Percentiles rank a stretch among this genome's conserved stretches.
Evolutionary conservation across 1,140 invertebrate species (phyloP).

Genomic region (Goniozus legneri): DNA sequence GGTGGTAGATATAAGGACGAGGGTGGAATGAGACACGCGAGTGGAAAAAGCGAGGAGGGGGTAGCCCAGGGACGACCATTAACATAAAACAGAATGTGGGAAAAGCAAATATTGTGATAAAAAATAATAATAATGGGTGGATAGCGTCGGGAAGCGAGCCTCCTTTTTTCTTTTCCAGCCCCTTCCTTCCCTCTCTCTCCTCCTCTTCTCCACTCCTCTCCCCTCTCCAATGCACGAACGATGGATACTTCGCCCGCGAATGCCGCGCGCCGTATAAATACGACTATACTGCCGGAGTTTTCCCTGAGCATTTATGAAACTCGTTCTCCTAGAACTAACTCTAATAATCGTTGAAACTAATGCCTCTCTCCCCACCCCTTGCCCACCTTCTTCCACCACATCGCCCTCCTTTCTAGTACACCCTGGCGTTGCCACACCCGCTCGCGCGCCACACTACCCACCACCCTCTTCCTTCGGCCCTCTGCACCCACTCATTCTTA

Average conservation of each 20-base stretch:
- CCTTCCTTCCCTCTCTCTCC: neutral
- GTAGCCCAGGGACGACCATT: constrained; percentile 32
- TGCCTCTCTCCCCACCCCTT: constrained; percentile 23
- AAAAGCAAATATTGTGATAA: constrained; percentile 54
- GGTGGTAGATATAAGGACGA: too few species aligned
- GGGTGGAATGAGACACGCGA: constrained; percentile 17
- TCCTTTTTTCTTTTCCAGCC: neutral
- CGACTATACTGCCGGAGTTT: constrained; percentile 34
- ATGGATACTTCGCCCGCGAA: neutral
- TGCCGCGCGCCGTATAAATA: constrained; percentile 32
- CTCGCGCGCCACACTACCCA: constrained; percentile 6
- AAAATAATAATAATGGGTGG: constrained; percentile 48
- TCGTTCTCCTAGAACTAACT: constrained; percentile 52
- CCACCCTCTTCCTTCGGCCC: neutral
- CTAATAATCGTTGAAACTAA: constrained; percentile 55
- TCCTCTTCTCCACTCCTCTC: neutral
- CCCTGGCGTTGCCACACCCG: constrained; percentile 1
- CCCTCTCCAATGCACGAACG: neutral
- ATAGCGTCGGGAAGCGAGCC: constrained; percentile 17
- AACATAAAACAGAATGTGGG: constrained; percentile 52
- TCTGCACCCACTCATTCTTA: too few species aligned
- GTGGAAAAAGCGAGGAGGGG: constrained; percentile 9
- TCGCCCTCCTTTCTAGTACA: constrained; percentile 19
- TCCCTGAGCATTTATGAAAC: constrained; percentile 47
- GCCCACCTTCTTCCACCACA: too few species aligned